A percentile compares a stretch with the other conserved stretches of the same genome.
These are phyloP conservation scores for Ibycter americanus DNA, from an alignment of 2,797 vertebrate species.

Conservation along the genomic window DNA sequence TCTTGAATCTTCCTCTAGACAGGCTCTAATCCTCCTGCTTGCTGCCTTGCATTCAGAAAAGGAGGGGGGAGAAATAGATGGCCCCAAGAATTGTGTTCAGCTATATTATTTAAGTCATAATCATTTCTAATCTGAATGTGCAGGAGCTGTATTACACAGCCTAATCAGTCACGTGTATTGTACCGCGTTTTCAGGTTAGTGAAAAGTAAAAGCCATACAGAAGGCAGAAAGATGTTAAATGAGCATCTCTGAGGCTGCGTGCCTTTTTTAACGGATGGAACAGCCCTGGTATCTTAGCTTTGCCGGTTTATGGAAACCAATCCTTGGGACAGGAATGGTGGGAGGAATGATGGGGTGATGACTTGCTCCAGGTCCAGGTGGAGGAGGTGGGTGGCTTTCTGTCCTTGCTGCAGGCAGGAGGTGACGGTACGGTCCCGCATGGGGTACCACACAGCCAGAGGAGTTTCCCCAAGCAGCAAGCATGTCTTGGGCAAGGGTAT, in stretches of 20 bases:
- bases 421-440: background rate
- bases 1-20: background rate
- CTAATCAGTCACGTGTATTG: slow-evolving; percentile 71
- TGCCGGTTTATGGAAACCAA: background rate
- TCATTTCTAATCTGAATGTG: slow-evolving; percentile 71
- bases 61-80: slow-evolving; percentile 16
- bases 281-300: background rate
- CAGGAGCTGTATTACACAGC: slow-evolving; percentile 50
- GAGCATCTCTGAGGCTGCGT: background rate
- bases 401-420: background rate
- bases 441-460: background rate
- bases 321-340: background rate
- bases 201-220: slow-evolving; percentile 63
- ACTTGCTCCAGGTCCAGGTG: background rate
- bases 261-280: background rate
- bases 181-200: slow-evolving; percentile 44
- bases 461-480: background rate
- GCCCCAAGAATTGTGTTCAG: slow-evolving; percentile 56
- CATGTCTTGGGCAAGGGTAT: fast-evolving
- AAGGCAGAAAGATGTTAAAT: slow-evolving; percentile 55
- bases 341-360: fast-evolving
- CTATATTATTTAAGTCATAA: slow-evolving; percentile 72
- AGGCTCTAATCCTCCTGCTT: background rate
- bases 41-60: background rate
- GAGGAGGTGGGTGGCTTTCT: background rate